Conservation (phyloP, 2,888 invertebrate species). For the Syritta pipiens region DNA sequence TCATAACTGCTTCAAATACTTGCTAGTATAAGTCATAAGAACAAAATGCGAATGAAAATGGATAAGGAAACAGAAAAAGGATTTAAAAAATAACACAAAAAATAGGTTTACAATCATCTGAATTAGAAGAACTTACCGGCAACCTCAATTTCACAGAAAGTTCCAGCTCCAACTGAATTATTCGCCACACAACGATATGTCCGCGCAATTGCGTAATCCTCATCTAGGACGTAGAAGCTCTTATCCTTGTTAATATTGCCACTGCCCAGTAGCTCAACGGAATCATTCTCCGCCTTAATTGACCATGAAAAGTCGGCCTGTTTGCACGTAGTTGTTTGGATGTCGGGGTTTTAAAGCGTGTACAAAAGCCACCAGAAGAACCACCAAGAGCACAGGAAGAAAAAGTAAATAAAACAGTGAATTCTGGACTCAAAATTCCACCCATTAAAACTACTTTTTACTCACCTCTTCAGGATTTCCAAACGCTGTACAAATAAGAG, state of each 20-base stretch:
- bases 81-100: constrained; percentile 7
- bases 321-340: background rate
- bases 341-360: no score
- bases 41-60: constrained; percentile 51
- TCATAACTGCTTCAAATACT: no score
- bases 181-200: constrained; percentile 92
- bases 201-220: constrained; percentile 82
- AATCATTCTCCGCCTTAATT: constrained; percentile 91
- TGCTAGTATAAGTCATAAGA: constrained; percentile 28
- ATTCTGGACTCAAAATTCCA: no score
- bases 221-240: constrained; percentile 84
- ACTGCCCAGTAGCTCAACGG: constrained; percentile 82
- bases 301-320: constrained; percentile 90
- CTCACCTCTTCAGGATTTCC: constrained; percentile 85
- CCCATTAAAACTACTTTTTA: background rate
- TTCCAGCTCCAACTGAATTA: constrained; percentile 87
- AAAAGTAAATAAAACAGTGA: constrained; percentile 33
- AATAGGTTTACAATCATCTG: background rate
- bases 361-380: no score
- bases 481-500: constrained; percentile 88
- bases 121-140: constrained; percentile 82
- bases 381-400: background rate
- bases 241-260: constrained; percentile 74
- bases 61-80: constrained; percentile 34
- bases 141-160: constrained; percentile 84